Conservation (phyloP, 1,140 invertebrate species). For the Aethina tumida region DNA sequence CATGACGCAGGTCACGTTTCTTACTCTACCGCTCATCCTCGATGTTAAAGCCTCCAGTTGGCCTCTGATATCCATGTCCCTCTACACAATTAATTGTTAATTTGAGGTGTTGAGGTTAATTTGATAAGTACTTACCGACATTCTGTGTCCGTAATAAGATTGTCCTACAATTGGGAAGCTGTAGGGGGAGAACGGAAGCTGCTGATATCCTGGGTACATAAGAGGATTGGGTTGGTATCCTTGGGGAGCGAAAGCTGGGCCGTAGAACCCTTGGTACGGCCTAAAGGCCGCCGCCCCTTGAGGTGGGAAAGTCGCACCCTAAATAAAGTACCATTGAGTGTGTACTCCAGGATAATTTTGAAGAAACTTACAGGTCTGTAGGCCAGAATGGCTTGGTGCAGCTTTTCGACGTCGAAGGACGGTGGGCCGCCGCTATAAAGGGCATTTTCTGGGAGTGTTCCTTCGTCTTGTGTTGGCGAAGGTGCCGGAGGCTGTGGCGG, state of each 20-base stretch:
- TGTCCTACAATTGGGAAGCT: constrained; percentile 26
- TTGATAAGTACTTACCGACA: constrained; percentile 27
- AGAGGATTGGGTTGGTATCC: constrained; percentile 16
- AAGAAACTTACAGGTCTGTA: constrained; percentile 31
- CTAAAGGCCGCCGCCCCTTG: constrained; percentile 10
- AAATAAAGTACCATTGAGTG: too few species aligned
- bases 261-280: constrained; percentile 12
- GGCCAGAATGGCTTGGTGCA: constrained; percentile 41
- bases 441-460: constrained; percentile 22
- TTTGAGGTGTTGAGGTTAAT: background rate
- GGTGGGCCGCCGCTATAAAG: constrained; percentile 23
- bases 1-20: constrained; percentile 56
- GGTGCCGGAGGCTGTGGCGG: constrained; percentile 36
- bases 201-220: constrained; percentile 29
- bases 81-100: constrained; percentile 30
- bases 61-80: constrained; percentile 46
- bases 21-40: constrained; percentile 39
- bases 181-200: constrained; percentile 26
- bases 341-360: constrained; percentile 3
- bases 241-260: constrained; percentile 16
- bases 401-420: constrained; percentile 36
- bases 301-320: too few species aligned
- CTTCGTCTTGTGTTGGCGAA: constrained; percentile 28
- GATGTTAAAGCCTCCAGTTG: constrained; percentile 45
- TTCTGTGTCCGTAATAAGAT: constrained; percentile 26